These are phyloP conservation scores for Aphis gossypii DNA, from an alignment of 1,140 invertebrate species.

Conservation along the genomic window DNA sequence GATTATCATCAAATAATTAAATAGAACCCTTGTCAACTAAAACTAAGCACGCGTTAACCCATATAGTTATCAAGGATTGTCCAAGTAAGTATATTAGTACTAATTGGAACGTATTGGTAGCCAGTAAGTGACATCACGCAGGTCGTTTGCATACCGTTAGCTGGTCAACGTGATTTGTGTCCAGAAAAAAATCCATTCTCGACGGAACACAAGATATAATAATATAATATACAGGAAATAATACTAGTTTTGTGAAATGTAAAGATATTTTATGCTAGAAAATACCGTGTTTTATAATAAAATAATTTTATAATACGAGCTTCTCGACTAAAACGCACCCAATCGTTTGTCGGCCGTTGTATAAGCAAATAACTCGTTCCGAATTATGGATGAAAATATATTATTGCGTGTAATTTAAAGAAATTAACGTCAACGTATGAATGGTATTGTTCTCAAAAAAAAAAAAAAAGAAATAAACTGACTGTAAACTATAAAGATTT, in stretches of 20 bases:
- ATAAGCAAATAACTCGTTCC: background rate
- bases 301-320: too few species aligned
- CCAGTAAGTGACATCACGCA: background rate
- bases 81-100: background rate
- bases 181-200: background rate
- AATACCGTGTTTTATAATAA: background rate
- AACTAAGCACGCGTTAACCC: background rate
- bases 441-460: background rate
- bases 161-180: background rate
- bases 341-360: background rate
- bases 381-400: background rate
- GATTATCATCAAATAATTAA: background rate
- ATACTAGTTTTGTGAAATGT: slow-evolving; percentile 12
- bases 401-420: background rate
- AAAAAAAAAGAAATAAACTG: background rate
- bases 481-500: background rate
- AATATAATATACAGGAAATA: background rate
- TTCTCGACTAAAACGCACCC: background rate
- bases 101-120: background rate
- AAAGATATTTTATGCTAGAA: background rate
- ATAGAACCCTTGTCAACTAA: too few species aligned
- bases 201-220: background rate
- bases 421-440: background rate
- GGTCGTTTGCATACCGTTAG: background rate
- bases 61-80: background rate